phyloP scores from a whole-genome alignment of 2,113 vertebrate species.

The Pelmatolapia mariae region DNA sequence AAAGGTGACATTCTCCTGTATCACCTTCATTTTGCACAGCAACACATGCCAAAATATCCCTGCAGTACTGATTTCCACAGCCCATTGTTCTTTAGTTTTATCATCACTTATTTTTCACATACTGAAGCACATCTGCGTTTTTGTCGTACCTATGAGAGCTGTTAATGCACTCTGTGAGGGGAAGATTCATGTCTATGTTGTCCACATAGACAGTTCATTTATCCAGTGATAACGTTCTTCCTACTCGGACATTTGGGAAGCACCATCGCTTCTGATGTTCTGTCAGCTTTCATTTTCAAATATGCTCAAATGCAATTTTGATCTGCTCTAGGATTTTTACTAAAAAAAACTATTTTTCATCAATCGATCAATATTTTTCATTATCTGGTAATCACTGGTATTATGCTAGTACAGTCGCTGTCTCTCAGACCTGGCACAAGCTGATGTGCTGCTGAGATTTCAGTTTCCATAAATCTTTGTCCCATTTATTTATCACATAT shows the following conservation, averaged over 20 bases:
- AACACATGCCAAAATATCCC: neutral
- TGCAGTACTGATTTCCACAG: neutral
- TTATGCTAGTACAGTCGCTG: neutral
- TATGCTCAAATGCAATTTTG: neutral
- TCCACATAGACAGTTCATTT: neutral
- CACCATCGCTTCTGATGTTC: neutral
- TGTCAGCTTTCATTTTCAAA: neutral
- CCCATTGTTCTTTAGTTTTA: neutral
- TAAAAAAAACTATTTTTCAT: neutral
- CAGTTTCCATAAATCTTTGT: neutral
- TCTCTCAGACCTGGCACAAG: neutral
- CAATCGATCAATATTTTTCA: neutral
- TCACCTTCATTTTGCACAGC: neutral
- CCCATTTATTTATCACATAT: neutral
- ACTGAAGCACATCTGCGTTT: neutral
- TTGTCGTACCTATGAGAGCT: neutral
- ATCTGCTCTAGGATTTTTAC: neutral
- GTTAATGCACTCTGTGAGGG: neutral
- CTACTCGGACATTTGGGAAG: neutral
- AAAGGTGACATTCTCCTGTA: neutral
- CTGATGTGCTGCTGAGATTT: neutral
- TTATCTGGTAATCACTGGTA: neutral
- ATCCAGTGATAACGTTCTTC: neutral
- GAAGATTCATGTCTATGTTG: neutral
- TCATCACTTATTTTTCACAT: neutral